Base-by-base conservation (phyloP, 2,797 vertebrate species). In the Synanceia verrucosa region DNA sequence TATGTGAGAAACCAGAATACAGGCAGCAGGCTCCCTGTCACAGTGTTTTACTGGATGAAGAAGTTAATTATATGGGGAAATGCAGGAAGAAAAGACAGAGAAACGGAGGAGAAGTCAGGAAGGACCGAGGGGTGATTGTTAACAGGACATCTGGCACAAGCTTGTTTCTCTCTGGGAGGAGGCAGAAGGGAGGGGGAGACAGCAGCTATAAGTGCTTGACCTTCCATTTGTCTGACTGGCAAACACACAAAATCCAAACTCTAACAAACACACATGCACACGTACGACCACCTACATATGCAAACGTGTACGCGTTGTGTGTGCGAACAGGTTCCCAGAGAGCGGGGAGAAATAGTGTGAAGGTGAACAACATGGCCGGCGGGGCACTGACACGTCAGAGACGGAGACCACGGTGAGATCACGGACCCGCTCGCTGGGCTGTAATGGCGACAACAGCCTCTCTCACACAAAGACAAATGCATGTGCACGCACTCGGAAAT, bases 61-160 rank as follows among this genome's bases (percentile, higher is more conserved):
- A 56, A 79, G 71, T 73, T 88, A 89, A 90, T 88, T 91, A 91
- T 90, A 88, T 46, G 72, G 84, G 73, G 50, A 78, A 82, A 81
- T 13, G 21, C 51, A 47, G 66, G 70, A 79, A 70, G 62, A 82
- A 75, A 68, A 84, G 63, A 73, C 29, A 58, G 59, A 73, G 36
- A 74, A 84, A 80, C 18, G 57, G 59, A 83, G 76, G 72, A 73
- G 52, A 85, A 81, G 70, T 81, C 81, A 83, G 78, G 75, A 91
- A 89, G 70, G 76, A 86, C 73, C 65, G 65, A 81, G 65, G 78
- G 76, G 55, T 79, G 82, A 87, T 84, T 86, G 84, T 91, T 92
- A 90, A 91, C 71, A 78, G 83, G 87, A 90, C 90, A 92, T 90
- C 91, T 92, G 89, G 89, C 81, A 82, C 75, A 82, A 67, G 75